These are phyloP conservation scores for Heliconius erato DNA, from an alignment of 2,888 invertebrate genomes.

Conservation along the genomic window DNA sequence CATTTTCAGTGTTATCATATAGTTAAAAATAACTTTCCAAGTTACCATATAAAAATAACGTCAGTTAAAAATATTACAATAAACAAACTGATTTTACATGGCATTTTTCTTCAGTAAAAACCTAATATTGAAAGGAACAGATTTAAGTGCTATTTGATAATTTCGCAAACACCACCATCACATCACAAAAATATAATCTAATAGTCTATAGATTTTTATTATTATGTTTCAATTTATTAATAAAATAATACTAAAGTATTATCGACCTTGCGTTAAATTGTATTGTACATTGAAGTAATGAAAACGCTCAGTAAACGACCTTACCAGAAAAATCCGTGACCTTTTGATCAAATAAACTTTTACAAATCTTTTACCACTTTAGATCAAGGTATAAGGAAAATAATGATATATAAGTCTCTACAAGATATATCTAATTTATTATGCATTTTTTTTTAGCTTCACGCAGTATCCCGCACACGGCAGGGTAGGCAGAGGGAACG, in stretches of 20 bases:
- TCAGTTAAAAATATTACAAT: too few species aligned
- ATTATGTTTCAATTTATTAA: slow-evolving; percentile 64
- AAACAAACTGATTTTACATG: background rate
- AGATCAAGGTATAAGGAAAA: slow-evolving; percentile 15
- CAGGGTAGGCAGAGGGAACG: too few species aligned
- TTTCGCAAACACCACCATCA: background rate
- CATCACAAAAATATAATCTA: background rate
- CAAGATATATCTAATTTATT: background rate
- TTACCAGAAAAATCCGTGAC: slow-evolving; percentile 72
- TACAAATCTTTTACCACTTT: slow-evolving; percentile 54
- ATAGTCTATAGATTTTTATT: background rate
- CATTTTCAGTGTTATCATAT: too few species aligned
- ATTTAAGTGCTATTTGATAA: background rate
- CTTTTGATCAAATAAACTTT: slow-evolving; percentile 64
- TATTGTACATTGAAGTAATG: slow-evolving; percentile 78
- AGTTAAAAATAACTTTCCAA: too few species aligned
- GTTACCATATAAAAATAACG: too few species aligned
- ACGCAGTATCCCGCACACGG: too few species aligned
- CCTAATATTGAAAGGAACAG: background rate
- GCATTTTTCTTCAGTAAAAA: background rate
- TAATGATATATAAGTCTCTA: background rate
- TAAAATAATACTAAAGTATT: slow-evolving; percentile 71
- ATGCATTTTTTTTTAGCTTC: background rate
- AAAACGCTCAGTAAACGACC: slow-evolving; percentile 79
- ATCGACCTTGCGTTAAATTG: slow-evolving; percentile 79